Percentiles rank a stretch among this genome's conserved stretches.
phyloP scores from a whole-genome alignment of 1,140 invertebrate species.

The Cotesia chilonis region DNA sequence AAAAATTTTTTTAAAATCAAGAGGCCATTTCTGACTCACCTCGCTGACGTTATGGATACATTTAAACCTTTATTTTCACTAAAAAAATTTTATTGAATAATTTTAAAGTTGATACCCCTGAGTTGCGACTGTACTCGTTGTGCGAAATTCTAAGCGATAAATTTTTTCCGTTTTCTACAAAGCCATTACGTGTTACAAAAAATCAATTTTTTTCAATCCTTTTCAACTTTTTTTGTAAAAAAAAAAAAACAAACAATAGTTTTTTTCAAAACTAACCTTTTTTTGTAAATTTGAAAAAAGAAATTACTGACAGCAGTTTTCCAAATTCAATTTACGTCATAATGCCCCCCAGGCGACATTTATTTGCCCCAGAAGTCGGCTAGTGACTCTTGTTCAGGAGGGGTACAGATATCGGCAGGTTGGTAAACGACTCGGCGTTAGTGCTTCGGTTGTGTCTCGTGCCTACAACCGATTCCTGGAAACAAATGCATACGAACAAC shows the following conservation, averaged over 20 bases:
- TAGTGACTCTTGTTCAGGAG: constrained; percentile 21
- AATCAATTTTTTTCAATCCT: too few relatives aligned
- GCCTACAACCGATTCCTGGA: constrained; percentile 7
- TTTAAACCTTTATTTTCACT: too few relatives aligned
- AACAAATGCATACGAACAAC: constrained; percentile 2
- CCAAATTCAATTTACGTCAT: neutral
- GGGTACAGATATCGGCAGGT: constrained; percentile 15
- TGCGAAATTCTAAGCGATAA: too few relatives aligned
- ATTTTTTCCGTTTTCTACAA: too few relatives aligned
- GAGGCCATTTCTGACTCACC: too few relatives aligned
- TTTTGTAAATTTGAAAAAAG: neutral
- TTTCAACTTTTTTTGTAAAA: too few relatives aligned
- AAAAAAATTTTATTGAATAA: too few relatives aligned
- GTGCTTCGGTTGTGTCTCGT: constrained; percentile 16
- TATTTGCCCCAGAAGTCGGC: constrained; percentile 20
- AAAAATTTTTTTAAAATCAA: too few relatives aligned
- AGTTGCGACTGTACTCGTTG: too few relatives aligned
- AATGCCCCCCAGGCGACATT: constrained; percentile 16
- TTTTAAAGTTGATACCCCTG: too few relatives aligned
- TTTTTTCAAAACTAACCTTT: neutral
- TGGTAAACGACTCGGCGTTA: constrained; percentile 13
- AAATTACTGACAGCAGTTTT: neutral
- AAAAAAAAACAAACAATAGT: neutral
- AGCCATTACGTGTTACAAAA: too few relatives aligned
- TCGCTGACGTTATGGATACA: too few relatives aligned